Evolutionary conservation across 2,888 invertebrate species (phyloP), one percentile per base, ranked within the genome.

Genomic region (Globia sparganii): DNA sequence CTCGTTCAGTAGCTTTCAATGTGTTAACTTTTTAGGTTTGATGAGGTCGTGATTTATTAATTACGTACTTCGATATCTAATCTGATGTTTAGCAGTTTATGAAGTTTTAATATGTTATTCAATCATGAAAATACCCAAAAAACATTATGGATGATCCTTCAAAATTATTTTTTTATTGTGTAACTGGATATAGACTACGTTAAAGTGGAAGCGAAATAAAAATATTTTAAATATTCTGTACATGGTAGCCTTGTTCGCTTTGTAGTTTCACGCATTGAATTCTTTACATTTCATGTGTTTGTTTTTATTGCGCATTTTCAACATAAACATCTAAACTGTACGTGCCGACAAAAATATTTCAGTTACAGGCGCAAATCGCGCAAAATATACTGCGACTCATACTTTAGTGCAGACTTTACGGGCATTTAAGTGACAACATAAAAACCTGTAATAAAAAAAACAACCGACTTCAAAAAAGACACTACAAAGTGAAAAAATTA

Each of bases 11-110:
- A n/a, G n/a, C n/a, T n/a, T n/a, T n/a, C n/a, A n/a, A n/a, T n/a
- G n/a, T n/a, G n/a, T n/a, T n/a, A 34, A 43, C 21, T 37, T 13
- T 66, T 34, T 28, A 62, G 56, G n/a, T 25, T 2, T 6, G 18
- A 62, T 72, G 62, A 46, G 53, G 1, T 72, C 34, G 25, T 53
- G 8, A 70, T 43, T 78, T 43, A 77, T 72, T 64, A 37, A 58
- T 46, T 56, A 58, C 15, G 31, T 80, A 62, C n/a, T 64, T 25
- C 5, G 61, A 11, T 5, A 34, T 18, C 18, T 28, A 28, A 31
- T 31, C 31, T 31, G 28, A 56, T 59, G 1, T 59, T 59, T 59
- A 28, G 6, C 1, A 2, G 18, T 31, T 28, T 58, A 58, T 28
- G 1, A 5, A 28, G 28, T 58, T 2, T 76, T 67, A 1, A 62